Conservation (phyloP, 2,113 vertebrate species). For the Dasypus novemcinctus region DNA sequence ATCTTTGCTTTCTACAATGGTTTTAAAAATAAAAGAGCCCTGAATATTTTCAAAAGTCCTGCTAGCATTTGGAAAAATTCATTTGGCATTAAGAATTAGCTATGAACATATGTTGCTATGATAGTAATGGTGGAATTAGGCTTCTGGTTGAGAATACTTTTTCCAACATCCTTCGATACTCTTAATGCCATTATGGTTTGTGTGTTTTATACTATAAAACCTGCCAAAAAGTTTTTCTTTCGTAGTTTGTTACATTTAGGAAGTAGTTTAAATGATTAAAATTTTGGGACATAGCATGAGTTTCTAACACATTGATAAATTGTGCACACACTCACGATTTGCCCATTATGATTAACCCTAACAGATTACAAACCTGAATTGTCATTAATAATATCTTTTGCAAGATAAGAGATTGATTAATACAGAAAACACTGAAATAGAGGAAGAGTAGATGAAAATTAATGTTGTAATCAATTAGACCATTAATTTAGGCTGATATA, state of each 20-base stretch:
- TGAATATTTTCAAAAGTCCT: conserved; percentile 39
- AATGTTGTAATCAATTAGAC: not conserved
- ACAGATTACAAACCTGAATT: not conserved
- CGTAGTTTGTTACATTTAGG: not conserved
- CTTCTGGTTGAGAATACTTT: conserved; percentile 4
- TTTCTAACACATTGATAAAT: not conserved
- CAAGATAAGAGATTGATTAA: not conserved
- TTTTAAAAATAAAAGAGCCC: not conserved
- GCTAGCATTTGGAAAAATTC: conserved; percentile 44
- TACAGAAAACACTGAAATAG: not conserved
- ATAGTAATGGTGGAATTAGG: not conserved
- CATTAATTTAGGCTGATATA: conserved; percentile 30
- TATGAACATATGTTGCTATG: conserved; percentile 7
- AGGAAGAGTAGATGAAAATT: conserved; percentile 3
- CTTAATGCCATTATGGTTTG: not conserved
- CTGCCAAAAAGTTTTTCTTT: not conserved
- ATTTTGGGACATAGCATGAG: not conserved
- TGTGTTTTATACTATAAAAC: conserved; percentile 34
- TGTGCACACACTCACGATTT: not conserved
- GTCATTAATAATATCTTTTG: not conserved
- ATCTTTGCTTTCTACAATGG: not conserved
- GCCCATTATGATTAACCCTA: not conserved
- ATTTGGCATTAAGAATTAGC: conserved; percentile 13
- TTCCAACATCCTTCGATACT: not conserved
- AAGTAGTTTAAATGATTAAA: conserved; percentile 23